A percentile compares a stretch with the other conserved stretches of the same genome.
Evolutionary conservation across 2,797 vertebrate genomes (phyloP).

Genomic region (Pipistrellus nathusii): DNA sequence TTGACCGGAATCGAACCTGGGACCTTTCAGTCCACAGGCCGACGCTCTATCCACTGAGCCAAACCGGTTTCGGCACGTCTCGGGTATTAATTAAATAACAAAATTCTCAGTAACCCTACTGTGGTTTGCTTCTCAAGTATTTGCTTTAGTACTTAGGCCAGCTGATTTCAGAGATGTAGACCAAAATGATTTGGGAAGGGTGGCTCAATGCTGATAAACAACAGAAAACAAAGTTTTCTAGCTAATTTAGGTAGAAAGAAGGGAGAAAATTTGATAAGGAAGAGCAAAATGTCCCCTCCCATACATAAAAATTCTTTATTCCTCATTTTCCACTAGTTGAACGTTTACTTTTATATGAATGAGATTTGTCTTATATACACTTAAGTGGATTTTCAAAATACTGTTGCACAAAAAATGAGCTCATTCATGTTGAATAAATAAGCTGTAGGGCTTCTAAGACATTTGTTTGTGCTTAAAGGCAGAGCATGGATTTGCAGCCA

Average conservation of each 20-base stretch:
- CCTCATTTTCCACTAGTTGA: neutral
- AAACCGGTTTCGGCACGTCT: too few relatives aligned
- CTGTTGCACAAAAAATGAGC: neutral
- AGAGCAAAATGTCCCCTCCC: neutral
- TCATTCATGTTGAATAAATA: neutral
- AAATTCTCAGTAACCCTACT: neutral
- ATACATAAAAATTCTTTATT: neutral
- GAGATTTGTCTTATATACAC: neutral
- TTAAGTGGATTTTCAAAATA: conserved; percentile 7
- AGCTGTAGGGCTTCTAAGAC: neutral
- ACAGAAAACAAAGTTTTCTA: neutral
- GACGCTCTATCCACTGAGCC: too few relatives aligned
- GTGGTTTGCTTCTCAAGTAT: neutral
- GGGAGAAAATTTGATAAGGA: neutral
- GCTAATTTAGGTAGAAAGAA: conserved; percentile 9
- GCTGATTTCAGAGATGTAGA: neutral
- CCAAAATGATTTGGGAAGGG: neutral
- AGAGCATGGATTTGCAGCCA: neutral
- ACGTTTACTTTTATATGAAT: conserved; percentile 39
- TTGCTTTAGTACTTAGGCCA: neutral
- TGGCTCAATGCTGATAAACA: neutral
- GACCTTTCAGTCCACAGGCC: too few relatives aligned
- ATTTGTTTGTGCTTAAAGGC: neutral
- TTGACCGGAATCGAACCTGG: too few relatives aligned
- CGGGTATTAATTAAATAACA: neutral